Conservation (phyloP, 2,797 vertebrate species). For the Cirrhinus molitorella region DNA sequence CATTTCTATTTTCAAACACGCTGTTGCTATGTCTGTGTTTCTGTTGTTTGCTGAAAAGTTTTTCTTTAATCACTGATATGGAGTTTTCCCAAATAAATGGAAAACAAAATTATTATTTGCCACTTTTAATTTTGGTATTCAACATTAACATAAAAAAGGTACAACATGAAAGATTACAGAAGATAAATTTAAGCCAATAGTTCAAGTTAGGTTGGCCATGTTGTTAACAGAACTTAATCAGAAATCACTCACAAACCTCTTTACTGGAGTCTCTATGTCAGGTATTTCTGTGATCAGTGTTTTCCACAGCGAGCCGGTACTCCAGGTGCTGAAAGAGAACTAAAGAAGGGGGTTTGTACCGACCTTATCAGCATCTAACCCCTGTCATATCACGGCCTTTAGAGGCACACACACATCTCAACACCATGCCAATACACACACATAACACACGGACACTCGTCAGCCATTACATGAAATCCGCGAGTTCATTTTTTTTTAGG, state of each 20-base stretch:
- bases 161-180: not conserved
- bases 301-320: constrained; percentile 68
- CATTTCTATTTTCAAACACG: constrained; percentile 26
- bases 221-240: constrained; percentile 58
- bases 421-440: constrained; percentile 41
- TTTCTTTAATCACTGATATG: not conserved
- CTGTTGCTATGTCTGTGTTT: not conserved
- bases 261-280: constrained; percentile 31
- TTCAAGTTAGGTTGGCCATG: constrained; percentile 22
- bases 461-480: constrained; percentile 35
- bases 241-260: constrained; percentile 43
- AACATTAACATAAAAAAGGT: not conserved
- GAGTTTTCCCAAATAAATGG: not conserved
- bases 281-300: constrained; percentile 39
- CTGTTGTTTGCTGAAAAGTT: not conserved
- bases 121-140: not conserved
- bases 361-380: constrained; percentile 84
- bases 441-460: constrained; percentile 40
- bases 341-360: constrained; percentile 82
- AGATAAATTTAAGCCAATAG: constrained; percentile 57
- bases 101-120: not conserved
- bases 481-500: constrained; percentile 51
- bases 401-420: constrained; percentile 68
- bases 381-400: constrained; percentile 78
- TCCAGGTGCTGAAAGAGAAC: constrained; percentile 80